Conservation (phyloP, 2,113 vertebrate species). For the Ramphastos sulfuratus region DNA sequence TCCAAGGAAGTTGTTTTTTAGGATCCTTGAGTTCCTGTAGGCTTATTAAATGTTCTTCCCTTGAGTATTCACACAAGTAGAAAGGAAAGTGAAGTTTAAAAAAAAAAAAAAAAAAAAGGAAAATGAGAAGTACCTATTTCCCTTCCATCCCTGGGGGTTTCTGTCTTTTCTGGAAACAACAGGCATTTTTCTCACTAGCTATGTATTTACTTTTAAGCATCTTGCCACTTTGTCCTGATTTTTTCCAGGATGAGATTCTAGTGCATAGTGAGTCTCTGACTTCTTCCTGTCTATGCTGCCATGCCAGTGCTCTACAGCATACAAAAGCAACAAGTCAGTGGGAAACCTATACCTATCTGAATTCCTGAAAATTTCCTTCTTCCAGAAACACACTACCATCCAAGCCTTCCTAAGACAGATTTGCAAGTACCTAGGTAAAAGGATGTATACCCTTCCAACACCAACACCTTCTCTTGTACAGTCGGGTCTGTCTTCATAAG, state of each 20-base stretch:
- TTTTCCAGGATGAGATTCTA: background rate
- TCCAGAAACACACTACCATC: background rate
- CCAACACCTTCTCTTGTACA: background rate
- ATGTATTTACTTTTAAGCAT: background rate
- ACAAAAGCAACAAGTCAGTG: fast-evolving
- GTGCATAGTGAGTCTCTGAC: background rate
- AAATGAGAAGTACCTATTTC: background rate
- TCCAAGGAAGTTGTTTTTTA: background rate
- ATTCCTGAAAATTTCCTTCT: background rate
- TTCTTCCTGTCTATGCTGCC: background rate
- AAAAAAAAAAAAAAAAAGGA: background rate
- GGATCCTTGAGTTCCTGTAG: background rate
- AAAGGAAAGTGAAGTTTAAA: background rate
- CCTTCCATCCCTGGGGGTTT: background rate
- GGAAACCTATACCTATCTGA: background rate
- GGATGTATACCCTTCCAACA: background rate
- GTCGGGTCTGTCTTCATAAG: background rate
- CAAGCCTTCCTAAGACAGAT: background rate
- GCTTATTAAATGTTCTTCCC: background rate
- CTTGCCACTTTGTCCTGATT: background rate
- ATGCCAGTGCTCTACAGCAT: background rate
- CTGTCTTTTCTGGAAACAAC: background rate
- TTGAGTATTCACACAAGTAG: background rate
- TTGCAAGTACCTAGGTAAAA: background rate
- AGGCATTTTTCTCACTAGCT: background rate